phyloP scores from a whole-genome alignment of 2,113 vertebrate genomes.

The Dolichotis patagonum region DNA sequence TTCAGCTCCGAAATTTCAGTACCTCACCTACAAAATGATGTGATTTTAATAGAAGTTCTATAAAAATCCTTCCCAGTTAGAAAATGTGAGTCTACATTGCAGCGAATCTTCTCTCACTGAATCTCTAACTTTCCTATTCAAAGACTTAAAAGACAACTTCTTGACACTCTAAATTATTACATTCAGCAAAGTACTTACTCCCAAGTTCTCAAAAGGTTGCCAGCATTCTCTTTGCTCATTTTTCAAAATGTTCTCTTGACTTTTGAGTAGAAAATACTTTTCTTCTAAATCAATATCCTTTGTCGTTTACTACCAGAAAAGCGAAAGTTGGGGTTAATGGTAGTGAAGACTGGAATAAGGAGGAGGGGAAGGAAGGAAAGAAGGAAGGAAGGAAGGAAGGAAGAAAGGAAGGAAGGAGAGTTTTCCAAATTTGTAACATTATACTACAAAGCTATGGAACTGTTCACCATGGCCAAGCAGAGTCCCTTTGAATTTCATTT shows the following conservation, averaged over 20 bases:
- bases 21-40: background rate
- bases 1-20: background rate
- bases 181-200: background rate
- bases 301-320: background rate
- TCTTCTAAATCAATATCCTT: background rate
- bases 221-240: background rate
- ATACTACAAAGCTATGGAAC: slow-evolving; percentile 20
- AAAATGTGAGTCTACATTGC: background rate
- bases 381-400: too few relatives aligned
- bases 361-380: too few relatives aligned
- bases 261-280: background rate
- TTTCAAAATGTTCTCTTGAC: background rate
- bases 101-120: background rate
- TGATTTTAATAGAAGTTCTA: background rate
- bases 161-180: background rate
- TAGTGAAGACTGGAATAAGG: background rate
- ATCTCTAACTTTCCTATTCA: background rate
- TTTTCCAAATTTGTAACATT: background rate
- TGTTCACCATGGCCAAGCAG: background rate
- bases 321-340: background rate
- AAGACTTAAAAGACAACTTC: background rate
- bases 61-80: slow-evolving; percentile 24
- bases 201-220: background rate
- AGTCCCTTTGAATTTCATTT: background rate
- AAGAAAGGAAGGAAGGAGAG: too few relatives aligned